Base-by-base conservation (phyloP, 2,888 invertebrate species). In the Lasius platythorax region DNA sequence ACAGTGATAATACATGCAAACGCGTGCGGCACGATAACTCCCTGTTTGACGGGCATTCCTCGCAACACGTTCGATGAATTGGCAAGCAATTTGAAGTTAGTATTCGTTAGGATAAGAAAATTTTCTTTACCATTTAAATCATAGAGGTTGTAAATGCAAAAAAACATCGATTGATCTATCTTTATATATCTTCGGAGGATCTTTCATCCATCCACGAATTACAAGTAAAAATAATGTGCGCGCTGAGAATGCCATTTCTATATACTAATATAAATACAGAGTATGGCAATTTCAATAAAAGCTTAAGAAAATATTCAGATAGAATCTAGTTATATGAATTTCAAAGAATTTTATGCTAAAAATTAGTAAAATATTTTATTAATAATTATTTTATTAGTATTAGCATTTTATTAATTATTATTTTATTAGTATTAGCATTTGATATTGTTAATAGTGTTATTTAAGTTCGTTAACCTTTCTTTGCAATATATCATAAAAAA, bases 1-100 rank as follows among this genome's bases (percentile, higher is more conserved):
- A 46, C 78, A 40, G 50, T 50, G 70, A 74, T 67, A 78, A 61
- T 58, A n/a, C 46, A 78, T 74, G 61, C 28, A 79, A 61, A 56
- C 56, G 28, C 18, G 33, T 37, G 33, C 37, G 23, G n/a, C 28
- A 73, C 82, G 46, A 3, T 61, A 58, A 67, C 53, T 73, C 9
- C 58, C 46, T 53, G 43, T 72, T 81, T 66, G 43, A 75, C 56
- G 12, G 72, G 23, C 61, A 58, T 56, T 50, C 61, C 40, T 70
- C 30, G n/a, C 33, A 11, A 50, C 40, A 67, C 73, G 46, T 76
- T 82, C 58, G 53, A 23, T 46, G 8, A 70, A 30, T 56, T 58
- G 40, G n/a, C 23, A 23, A 70, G 30, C 30, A 58, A 56, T 67
- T 68, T 23, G n/a, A 56, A 56, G 15, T 68, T 68, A 40, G 56